phyloP scores from a whole-genome alignment of 2,888 invertebrate genomes.

The Torymus auratus region DNA sequence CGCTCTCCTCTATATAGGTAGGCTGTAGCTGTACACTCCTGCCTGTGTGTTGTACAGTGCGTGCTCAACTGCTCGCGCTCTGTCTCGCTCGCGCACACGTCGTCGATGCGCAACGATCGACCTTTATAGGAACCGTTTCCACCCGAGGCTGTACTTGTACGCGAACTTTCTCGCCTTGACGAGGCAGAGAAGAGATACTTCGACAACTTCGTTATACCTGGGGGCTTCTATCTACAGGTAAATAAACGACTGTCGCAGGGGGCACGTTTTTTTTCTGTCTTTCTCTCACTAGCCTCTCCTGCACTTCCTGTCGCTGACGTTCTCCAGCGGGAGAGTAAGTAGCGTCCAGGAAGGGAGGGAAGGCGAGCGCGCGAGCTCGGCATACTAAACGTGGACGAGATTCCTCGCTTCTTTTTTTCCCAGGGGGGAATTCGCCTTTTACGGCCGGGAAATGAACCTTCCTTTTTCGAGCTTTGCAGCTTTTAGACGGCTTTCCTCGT shows the following conservation, averaged over 20 bases:
- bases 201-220: no score
- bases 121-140: neutral
- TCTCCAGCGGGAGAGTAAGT: neutral
- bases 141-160: no score
- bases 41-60: slow-evolving; percentile 5
- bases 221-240: no score
- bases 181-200: no score
- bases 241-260: no score
- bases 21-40: no score
- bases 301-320: neutral
- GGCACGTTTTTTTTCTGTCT: no score
- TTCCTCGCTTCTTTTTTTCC: slow-evolving; percentile 1
- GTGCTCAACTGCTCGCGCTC: neutral
- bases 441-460: slow-evolving; percentile 2
- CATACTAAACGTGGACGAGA: slow-evolving; percentile 20
- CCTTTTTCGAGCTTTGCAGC: neutral
- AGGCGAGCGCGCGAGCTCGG: neutral
- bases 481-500: no score
- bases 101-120: slow-evolving; percentile 36
- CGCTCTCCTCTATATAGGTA: neutral
- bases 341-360: neutral
- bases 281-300: no score
- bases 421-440: slow-evolving; percentile 2
- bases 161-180: neutral
- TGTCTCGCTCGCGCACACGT: slow-evolving; percentile 5